phyloP scores from a whole-genome alignment of 2,888 invertebrate species.

The Orchestes rusci region DNA sequence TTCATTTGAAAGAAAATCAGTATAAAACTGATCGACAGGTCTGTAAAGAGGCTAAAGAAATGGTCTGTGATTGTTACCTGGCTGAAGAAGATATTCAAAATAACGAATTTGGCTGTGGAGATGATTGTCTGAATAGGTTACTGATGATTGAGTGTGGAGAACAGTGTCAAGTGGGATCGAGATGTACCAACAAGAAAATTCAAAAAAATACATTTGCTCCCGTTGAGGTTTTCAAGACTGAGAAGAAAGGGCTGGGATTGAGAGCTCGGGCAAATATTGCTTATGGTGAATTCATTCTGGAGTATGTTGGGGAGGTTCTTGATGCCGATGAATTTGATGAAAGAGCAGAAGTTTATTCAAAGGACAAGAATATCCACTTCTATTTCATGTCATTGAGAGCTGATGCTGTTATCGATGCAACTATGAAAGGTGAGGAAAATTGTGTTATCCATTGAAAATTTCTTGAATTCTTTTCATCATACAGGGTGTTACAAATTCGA shows the following conservation, averaged over 20 bases:
- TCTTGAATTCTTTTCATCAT: too few relatives aligned
- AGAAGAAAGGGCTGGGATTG: conserved; percentile 93
- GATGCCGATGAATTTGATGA: conserved; percentile 84
- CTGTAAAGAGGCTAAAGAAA: conserved; percentile 85
- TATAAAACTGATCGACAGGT: conserved; percentile 78
- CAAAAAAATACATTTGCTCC: conserved; percentile 79
- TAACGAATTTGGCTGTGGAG: conserved; percentile 85
- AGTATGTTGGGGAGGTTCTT: conserved; percentile 97
- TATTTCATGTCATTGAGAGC: conserved; percentile 96
- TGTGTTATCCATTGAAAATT: background rate
- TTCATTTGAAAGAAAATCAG: conserved; percentile 76
- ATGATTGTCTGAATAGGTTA: conserved; percentile 92
- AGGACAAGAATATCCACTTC: conserved; percentile 85
- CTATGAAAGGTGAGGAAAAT: conserved; percentile 57
- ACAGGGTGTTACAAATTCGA: too few relatives aligned
- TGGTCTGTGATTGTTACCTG: conserved; percentile 93
- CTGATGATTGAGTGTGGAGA: conserved; percentile 98
- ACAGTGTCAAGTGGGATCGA: conserved; percentile 79
- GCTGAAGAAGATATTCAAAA: conserved; percentile 76
- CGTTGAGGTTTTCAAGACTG: conserved; percentile 83
- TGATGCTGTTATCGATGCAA: conserved; percentile 94
- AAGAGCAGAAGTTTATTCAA: conserved; percentile 81
- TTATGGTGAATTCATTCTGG: conserved; percentile 88
- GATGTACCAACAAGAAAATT: conserved; percentile 92
- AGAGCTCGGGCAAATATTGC: conserved; percentile 66